Evolutionary conservation across 2,113 vertebrate genomes (phyloP).

Genomic region (Lamprotornis superbus): DNA sequence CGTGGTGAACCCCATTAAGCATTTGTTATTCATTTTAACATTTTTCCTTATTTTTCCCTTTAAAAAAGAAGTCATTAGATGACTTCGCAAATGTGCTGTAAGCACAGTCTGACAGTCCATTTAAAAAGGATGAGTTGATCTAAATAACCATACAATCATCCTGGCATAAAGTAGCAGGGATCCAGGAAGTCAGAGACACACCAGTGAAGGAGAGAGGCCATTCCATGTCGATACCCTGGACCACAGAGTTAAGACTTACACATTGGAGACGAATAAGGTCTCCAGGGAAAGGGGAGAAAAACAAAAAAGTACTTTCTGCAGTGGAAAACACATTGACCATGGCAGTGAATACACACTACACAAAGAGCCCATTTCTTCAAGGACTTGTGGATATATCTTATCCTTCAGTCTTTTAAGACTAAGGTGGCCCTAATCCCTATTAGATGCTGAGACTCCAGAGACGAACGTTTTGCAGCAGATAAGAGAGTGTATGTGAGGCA

Average conservation of each 20-base stretch:
- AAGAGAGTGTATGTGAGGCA: not conserved
- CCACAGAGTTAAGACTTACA: not conserved
- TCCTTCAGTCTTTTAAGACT: not conserved
- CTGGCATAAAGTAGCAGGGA: rapidly evolving
- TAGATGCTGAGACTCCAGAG: not conserved
- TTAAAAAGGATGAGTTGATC: not conserved
- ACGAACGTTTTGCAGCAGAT: not conserved
- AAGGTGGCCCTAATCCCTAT: not conserved
- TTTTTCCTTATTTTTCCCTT: not conserved
- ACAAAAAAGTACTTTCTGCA: not conserved
- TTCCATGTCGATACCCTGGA: not conserved
- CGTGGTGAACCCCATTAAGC: not conserved
- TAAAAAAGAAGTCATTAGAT: not conserved
- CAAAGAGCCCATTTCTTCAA: not conserved
- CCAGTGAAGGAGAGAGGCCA: not conserved
- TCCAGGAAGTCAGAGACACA: not conserved
- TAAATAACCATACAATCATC: not conserved
- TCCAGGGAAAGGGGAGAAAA: not conserved
- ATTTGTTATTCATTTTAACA: not conserved
- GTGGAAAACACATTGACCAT: not conserved
- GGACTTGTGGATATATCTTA: not conserved
- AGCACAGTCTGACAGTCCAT: not conserved
- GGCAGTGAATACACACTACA: not conserved
- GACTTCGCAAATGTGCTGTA: not conserved
- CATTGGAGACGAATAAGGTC: not conserved